Evolutionary conservation across 30 jellyfish, hydroid and myxozoan species (phyloP).

Genomic region (Sanderia malayensis): DNA sequence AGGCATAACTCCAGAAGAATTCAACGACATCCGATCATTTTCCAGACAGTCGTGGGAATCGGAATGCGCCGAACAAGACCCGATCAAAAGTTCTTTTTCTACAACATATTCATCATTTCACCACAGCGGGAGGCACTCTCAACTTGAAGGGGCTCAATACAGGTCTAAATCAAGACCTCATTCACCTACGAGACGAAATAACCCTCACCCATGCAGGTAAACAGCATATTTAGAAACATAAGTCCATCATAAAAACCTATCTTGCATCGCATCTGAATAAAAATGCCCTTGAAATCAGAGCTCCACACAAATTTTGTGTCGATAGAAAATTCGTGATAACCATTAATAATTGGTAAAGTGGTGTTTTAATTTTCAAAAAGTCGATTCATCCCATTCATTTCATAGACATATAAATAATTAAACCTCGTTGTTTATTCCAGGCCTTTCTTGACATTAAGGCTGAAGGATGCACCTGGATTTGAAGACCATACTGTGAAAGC

Average conservation of each 20-base stretch:
- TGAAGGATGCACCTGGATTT: conserved; percentile 71
- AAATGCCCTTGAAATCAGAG: too few species aligned
- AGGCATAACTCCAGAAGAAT: conserved; percentile 54
- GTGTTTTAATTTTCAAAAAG: too few species aligned
- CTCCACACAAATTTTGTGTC: too few species aligned
- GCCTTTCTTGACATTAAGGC: conserved; percentile 22
- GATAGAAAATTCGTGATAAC: too few species aligned
- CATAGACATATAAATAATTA: too few species aligned
- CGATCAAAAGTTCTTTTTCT: conserved; percentile 22
- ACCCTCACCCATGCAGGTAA: conserved; percentile 71
- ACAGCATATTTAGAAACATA: too few species aligned
- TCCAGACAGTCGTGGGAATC: conserved; percentile 72
- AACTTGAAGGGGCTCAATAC: conserved; percentile 32
- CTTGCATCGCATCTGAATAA: too few species aligned
- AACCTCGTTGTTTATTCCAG: conserved; percentile 35
- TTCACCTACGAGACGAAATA: conserved; percentile 61
- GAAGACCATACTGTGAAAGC: conserved; percentile 14
- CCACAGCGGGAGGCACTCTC: conserved; percentile 23
- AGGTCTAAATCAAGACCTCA: conserved; percentile 59
- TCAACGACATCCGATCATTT: conserved; percentile 43
- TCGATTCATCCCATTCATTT: too few species aligned
- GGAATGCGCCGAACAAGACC: conserved; percentile 58
- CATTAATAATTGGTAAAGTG: too few species aligned
- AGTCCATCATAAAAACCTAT: too few species aligned
- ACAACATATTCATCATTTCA: conserved; percentile 60